phyloP scores from a whole-genome alignment of 2,797 vertebrate genomes.

The Enteromius argenteus region DNA sequence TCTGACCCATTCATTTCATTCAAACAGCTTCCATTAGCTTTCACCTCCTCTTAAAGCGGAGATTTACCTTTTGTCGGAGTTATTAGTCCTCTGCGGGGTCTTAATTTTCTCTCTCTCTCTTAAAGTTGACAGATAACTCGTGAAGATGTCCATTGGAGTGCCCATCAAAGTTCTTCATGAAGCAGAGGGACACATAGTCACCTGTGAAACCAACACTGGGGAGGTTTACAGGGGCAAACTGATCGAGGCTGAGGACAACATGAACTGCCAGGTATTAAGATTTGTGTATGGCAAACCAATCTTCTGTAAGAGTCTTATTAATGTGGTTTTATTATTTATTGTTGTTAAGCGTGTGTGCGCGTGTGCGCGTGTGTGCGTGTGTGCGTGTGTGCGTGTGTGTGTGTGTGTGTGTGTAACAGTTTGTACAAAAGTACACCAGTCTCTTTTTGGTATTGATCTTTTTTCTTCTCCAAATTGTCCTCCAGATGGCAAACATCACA shows the following conservation, averaged over 20 bases:
- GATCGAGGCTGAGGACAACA: slow-evolving; percentile 98
- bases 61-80: neutral
- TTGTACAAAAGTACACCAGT: neutral
- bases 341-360: neutral
- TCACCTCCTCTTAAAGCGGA: neutral
- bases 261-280: slow-evolving; percentile 94
- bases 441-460: neutral
- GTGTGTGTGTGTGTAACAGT: neutral
- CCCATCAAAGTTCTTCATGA: slow-evolving; percentile 98
- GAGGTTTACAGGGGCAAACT: slow-evolving; percentile 97
- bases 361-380: no score
- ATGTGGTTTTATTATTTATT: neutral
- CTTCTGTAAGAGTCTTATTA: neutral
- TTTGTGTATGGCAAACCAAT: neutral
- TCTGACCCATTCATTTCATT: neutral
- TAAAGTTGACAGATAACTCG: neutral
- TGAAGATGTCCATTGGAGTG: slow-evolving; percentile 93
- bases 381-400: no score
- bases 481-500: slow-evolving; percentile 98
- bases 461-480: neutral
- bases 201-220: slow-evolving; percentile 95
- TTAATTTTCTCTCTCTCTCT: no score
- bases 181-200: slow-evolving; percentile 97
- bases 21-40: neutral
- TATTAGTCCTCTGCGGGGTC: neutral